Conservation (phyloP, 1,140 invertebrate species). For the Microplitis demolitor region DNA sequence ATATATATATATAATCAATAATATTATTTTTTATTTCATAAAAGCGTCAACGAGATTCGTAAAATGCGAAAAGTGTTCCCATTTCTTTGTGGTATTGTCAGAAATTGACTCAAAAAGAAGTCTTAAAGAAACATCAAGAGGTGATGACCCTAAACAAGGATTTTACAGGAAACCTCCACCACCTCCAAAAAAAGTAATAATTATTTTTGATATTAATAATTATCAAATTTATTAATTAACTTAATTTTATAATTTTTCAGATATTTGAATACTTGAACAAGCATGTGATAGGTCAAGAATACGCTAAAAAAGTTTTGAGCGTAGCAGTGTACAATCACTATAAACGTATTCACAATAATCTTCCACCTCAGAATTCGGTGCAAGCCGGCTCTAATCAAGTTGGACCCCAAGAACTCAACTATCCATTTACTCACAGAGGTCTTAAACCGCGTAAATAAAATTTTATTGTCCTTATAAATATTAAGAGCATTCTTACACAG, state of each 20-base stretch:
- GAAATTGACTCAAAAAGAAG: slow-evolving; percentile 88
- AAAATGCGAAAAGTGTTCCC: slow-evolving; percentile 97
- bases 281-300: slow-evolving; percentile 96
- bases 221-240: slow-evolving; percentile 36
- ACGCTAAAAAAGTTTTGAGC: slow-evolving; percentile 97
- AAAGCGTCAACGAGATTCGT: slow-evolving; percentile 89
- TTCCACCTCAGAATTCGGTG: slow-evolving; percentile 64
- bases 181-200: slow-evolving; percentile 83
- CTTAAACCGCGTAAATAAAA: slow-evolving; percentile 58
- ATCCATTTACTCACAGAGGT: slow-evolving; percentile 78
- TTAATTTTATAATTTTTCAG: slow-evolving; percentile 53
- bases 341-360: slow-evolving; percentile 95
- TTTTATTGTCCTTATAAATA: slow-evolving; percentile 23
- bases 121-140: slow-evolving; percentile 77
- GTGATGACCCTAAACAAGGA: slow-evolving; percentile 60
- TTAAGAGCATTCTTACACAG: not conserved
- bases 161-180: slow-evolving; percentile 83
- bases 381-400: slow-evolving; percentile 59
- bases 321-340: slow-evolving; percentile 99
- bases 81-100: slow-evolving; percentile 96
- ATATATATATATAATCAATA: too few species aligned
- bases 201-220: slow-evolving; percentile 20
- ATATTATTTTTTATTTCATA: slow-evolving; percentile 22
- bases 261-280: slow-evolving; percentile 95
- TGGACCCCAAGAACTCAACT: slow-evolving; percentile 70